Conservation (phyloP, 1,140 invertebrate species). For the Arion vulgaris region DNA sequence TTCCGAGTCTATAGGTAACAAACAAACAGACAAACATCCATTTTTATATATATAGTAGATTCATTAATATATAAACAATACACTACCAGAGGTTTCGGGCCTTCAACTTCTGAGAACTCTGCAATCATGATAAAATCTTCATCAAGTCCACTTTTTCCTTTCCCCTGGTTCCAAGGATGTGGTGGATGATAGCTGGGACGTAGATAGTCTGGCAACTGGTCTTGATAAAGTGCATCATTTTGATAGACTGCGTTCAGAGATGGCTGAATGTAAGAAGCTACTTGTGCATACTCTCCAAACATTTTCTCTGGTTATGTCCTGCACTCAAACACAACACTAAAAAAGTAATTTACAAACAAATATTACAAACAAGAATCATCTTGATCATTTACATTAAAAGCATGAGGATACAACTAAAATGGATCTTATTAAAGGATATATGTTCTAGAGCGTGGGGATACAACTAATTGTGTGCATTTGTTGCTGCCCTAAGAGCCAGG, state of each 20-base stretch:
- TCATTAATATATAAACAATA: not conserved
- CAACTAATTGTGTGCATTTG: too few relatives aligned
- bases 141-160: not conserved
- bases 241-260: not conserved
- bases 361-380: too few relatives aligned
- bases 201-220: conserved; percentile 27
- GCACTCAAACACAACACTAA: not conserved
- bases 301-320: not conserved
- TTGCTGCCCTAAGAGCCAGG: too few relatives aligned
- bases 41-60: too few relatives aligned
- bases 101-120: conserved; percentile 75
- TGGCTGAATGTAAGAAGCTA: conserved; percentile 34
- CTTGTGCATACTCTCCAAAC: conserved; percentile 50
- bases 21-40: too few relatives aligned
- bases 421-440: too few relatives aligned
- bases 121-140: conserved; percentile 75
- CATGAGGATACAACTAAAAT: too few relatives aligned
- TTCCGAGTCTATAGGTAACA: too few relatives aligned
- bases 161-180: conserved; percentile 22
- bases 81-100: conserved; percentile 74
- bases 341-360: not conserved
- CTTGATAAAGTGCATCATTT: not conserved
- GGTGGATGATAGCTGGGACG: conserved; percentile 10
- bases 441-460: too few relatives aligned
- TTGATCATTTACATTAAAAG: too few relatives aligned